Evolutionary conservation across 2,888 invertebrate species (phyloP).

Genomic region (Dione juno): DNA sequence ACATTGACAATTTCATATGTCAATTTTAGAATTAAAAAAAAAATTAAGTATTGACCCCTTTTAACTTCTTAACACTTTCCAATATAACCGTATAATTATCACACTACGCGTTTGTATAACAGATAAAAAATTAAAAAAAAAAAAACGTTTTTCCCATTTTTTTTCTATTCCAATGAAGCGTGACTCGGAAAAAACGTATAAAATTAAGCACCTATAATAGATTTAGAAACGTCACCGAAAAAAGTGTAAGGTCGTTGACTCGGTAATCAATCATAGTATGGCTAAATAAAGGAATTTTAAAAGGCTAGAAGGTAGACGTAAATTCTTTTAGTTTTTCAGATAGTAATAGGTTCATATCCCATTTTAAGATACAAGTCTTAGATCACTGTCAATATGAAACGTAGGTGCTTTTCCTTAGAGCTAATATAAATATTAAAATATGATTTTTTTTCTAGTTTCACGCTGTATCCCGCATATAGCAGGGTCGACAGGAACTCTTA

Average conservation of each 20-base stretch:
- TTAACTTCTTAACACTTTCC: not conserved
- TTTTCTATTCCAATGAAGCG: slow-evolving; percentile 17
- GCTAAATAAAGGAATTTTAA: slow-evolving; percentile 28
- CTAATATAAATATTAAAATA: too few relatives aligned
- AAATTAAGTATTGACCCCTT: not conserved
- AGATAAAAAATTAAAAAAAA: not conserved
- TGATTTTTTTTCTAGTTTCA: too few relatives aligned
- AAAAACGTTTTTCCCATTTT: not conserved
- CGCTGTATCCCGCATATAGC: too few relatives aligned
- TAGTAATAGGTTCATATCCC: not conserved
- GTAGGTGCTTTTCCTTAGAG: too few relatives aligned
- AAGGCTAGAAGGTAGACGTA: not conserved
- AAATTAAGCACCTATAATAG: slow-evolving; percentile 34
- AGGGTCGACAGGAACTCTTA: too few relatives aligned
- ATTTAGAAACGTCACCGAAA: slow-evolving; percentile 30
- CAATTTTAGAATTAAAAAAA: too few relatives aligned
- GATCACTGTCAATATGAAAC: too few relatives aligned
- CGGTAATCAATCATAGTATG: slow-evolving; percentile 44
- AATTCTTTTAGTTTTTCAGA: not conserved
- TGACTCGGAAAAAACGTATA: slow-evolving; percentile 25
- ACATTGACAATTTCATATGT: too few relatives aligned
- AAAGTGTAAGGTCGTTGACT: slow-evolving; percentile 45
- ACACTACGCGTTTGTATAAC: not conserved
- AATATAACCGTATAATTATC: not conserved
- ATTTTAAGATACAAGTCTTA: too few relatives aligned